Conservation (phyloP, 2,113 vertebrate species). For the Willisornis vidua region DNA sequence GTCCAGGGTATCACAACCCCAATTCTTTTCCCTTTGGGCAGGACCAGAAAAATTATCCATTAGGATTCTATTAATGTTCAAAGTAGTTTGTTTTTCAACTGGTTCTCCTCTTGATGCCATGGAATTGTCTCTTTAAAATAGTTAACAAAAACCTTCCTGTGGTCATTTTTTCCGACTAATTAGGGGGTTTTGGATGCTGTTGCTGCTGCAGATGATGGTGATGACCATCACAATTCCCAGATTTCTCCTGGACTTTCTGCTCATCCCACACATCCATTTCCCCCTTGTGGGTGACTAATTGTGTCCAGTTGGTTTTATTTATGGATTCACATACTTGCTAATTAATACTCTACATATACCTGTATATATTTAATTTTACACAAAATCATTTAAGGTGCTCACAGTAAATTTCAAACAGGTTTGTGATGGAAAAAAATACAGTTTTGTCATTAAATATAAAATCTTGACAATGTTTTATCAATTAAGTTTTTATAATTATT, state of each 20-base stretch:
- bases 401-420: not conserved
- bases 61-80: not conserved
- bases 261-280: not conserved
- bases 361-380: not conserved
- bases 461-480: not conserved
- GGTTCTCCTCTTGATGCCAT: not conserved
- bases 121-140: not conserved
- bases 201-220: not conserved
- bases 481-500: not conserved
- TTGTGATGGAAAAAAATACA: not conserved
- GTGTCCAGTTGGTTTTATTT: not conserved
- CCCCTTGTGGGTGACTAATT: not conserved
- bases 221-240: not conserved
- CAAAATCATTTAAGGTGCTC: not conserved
- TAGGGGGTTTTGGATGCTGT: not conserved
- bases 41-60: not conserved
- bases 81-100: not conserved
- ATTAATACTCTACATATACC: fast-evolving
- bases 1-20: fast-evolving
- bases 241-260: not conserved
- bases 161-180: not conserved
- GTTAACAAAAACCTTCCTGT: fast-evolving
- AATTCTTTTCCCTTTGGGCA: not conserved
- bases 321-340: not conserved
- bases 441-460: not conserved